A percentile compares a stretch with the other conserved stretches of the same genome.
phyloP scores from a whole-genome alignment of 2,888 invertebrate genomes.

The Yponomeuta sedellus region DNA sequence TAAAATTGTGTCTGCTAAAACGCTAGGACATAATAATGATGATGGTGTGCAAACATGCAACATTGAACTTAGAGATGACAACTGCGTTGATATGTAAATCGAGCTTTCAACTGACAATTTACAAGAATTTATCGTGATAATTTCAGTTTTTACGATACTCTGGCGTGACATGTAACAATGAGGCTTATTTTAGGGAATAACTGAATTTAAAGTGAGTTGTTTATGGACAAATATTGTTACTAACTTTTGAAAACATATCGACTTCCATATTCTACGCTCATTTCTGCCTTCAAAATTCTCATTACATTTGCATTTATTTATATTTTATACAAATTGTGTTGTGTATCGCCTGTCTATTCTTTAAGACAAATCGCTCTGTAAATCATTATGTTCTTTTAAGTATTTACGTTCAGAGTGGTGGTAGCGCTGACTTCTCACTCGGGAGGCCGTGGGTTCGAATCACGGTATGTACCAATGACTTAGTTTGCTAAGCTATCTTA shows the following conservation, averaged over 20 bases:
- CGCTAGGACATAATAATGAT: constrained; percentile 25
- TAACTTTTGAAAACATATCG: background rate
- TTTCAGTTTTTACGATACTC: constrained; percentile 47
- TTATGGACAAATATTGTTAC: constrained; percentile 53
- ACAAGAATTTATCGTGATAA: constrained; percentile 51
- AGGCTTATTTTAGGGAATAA: constrained; percentile 31
- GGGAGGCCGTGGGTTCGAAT: no score
- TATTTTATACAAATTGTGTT: constrained; percentile 1
- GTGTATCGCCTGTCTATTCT: background rate
- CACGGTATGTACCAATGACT: no score
- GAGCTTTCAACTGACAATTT: constrained; percentile 38
- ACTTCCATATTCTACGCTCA: background rate
- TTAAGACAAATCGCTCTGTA: background rate
- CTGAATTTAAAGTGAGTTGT: constrained; percentile 59
- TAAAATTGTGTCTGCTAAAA: constrained; percentile 2
- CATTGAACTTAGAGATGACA: constrained; percentile 44
- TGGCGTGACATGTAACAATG: constrained; percentile 66
- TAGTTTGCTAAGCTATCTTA: no score
- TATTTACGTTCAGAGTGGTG: no score
- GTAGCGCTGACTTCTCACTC: no score
- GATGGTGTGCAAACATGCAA: constrained; percentile 55
- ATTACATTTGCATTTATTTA: background rate
- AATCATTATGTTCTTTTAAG: background rate
- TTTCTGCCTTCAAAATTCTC: background rate
- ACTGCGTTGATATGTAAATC: constrained; percentile 63